A percentile compares a stretch with the other conserved stretches of the same genome.
phyloP scores from a whole-genome alignment of 1,140 invertebrate genomes.

The Scaptomyza hsui region DNA sequence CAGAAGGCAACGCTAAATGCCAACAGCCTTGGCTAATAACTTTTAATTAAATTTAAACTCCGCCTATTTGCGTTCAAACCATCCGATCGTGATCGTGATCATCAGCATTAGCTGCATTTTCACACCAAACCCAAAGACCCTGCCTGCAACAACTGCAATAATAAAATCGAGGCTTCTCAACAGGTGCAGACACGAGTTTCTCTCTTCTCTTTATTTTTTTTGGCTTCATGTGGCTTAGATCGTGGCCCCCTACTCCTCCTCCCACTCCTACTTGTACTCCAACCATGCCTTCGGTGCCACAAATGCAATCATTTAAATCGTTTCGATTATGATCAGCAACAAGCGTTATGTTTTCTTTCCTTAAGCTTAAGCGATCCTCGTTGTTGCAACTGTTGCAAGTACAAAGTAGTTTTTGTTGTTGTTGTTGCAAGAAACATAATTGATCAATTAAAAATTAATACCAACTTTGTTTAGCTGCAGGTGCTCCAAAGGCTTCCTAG shows the following conservation, averaged over 20 bases:
- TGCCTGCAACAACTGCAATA: constrained; percentile 4
- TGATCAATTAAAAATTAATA: constrained; percentile 82
- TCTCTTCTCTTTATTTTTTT: constrained; percentile 7
- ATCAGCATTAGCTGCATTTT: constrained; percentile 62
- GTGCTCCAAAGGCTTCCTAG: constrained; percentile 59
- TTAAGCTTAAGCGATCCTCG: constrained; percentile 40
- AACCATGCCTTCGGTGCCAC: constrained; percentile 31
- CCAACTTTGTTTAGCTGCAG: constrained; percentile 71
- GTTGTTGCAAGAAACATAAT: constrained; percentile 54
- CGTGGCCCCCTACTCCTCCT: constrained; percentile 19
- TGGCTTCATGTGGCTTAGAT: constrained; percentile 16
- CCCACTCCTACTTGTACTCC: constrained; percentile 16
- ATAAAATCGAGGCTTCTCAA: constrained; percentile 14
- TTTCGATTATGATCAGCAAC: constrained; percentile 76
- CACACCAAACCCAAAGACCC: constrained; percentile 52
- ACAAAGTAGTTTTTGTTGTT: constrained; percentile 9
- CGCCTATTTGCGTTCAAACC: constrained; percentile 71
- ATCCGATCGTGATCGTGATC: constrained; percentile 63
- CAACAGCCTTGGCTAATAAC: constrained; percentile 63
- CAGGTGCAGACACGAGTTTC: constrained; percentile 68
- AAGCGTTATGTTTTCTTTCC: constrained; percentile 70
- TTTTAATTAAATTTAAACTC: constrained; percentile 81
- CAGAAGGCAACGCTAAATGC: constrained; percentile 44
- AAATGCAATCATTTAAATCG: constrained; percentile 77
- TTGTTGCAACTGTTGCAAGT: constrained; percentile 24